Evolutionary conservation across 2,113 vertebrate genomes (phyloP).

Genomic region (Xyliphius kryptos): DNA sequence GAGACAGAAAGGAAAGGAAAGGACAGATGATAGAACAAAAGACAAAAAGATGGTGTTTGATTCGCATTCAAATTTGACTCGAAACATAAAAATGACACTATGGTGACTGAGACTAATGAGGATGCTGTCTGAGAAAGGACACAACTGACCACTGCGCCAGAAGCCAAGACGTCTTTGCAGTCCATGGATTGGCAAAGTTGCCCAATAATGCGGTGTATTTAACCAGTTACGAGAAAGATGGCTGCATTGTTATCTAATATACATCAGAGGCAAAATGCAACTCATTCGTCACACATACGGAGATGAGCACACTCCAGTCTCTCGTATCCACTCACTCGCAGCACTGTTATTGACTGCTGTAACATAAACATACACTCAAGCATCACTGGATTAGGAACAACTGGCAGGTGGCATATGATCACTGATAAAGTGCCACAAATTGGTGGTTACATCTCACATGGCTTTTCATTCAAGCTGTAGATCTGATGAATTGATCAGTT

Average conservation of each 20-base stretch:
- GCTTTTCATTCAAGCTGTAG: too few species aligned
- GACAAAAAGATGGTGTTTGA: slow-evolving; percentile 40
- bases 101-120: slow-evolving; percentile 31
- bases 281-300: too few species aligned
- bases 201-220: slow-evolving; percentile 4
- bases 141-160: slow-evolving; percentile 40
- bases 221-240: slow-evolving; percentile 23
- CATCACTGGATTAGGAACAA: too few species aligned
- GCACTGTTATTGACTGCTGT: slow-evolving; percentile 12
- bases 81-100: slow-evolving; percentile 55
- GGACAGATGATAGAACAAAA: slow-evolving; percentile 30
- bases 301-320: background rate
- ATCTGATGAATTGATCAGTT: too few species aligned
- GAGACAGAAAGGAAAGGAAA: slow-evolving; percentile 27
- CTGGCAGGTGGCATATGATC: too few species aligned
- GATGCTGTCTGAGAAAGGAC: slow-evolving; percentile 48
- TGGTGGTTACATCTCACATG: too few species aligned
- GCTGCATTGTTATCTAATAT: slow-evolving; percentile 5
- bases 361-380: background rate
- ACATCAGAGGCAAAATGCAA: slow-evolving; percentile 7
- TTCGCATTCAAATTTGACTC: slow-evolving; percentile 36
- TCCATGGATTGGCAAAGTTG: slow-evolving; percentile 40
- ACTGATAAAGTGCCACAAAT: too few species aligned
- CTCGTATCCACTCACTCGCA: background rate
- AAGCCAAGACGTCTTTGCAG: slow-evolving; percentile 34